Percentiles rank a stretch among this genome's conserved stretches.
These are phyloP conservation scores for Rhadina sibilatrix DNA, from an alignment of 2,113 vertebrate genomes.

Conservation along the genomic window DNA sequence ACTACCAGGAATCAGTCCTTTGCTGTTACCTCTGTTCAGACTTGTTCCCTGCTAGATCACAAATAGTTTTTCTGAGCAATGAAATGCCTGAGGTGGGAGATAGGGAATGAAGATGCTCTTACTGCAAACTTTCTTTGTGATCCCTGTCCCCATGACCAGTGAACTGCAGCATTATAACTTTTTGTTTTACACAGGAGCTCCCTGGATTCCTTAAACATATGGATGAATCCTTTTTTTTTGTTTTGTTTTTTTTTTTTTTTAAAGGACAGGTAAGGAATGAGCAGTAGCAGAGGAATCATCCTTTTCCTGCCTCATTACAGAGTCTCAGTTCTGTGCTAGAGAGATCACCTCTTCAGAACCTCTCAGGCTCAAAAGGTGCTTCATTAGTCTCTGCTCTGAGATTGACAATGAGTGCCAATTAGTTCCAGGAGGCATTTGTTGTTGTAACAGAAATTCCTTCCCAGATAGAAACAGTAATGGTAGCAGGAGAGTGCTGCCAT, in stretches of 20 bases:
- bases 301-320: constrained; percentile 1
- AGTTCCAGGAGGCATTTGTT: constrained; percentile 35
- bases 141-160: not conserved
- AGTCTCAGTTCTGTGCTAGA: not conserved
- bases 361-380: constrained; percentile 37
- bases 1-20: not conserved
- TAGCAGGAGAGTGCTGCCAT: not conserved
- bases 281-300: not conserved
- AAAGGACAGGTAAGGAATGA: not conserved
- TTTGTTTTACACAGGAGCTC: not conserved
- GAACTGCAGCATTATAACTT: not conserved
- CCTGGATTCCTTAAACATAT: not conserved
- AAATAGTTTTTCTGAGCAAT: rapidly evolving
- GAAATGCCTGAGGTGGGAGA: not conserved
- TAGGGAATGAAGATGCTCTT: not conserved
- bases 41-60: not conserved
- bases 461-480: not conserved
- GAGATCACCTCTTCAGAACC: constrained; percentile 28
- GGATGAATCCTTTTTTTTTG: not conserved
- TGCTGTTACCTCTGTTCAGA: not conserved
- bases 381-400: constrained; percentile 19
- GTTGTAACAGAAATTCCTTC: not conserved
- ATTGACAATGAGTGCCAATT: constrained; percentile 21
- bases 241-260: not conserved
- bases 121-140: not conserved